Base-by-base conservation (phyloP, 1,140 invertebrate genomes). In the Notospermus geniculatus region DNA sequence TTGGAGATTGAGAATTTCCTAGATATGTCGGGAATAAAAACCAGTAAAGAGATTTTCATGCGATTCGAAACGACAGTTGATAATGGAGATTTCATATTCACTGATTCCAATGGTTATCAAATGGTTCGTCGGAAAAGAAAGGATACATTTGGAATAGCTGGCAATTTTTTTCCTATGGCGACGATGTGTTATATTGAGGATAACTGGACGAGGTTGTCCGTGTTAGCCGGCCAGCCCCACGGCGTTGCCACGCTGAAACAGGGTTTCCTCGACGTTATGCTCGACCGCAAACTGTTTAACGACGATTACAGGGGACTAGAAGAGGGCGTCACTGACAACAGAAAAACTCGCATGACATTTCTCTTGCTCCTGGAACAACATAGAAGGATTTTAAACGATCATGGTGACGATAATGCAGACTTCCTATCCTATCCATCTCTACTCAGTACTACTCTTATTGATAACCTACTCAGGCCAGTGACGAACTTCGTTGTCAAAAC, bases 111-210 rank as follows among this genome's bases (percentile, higher is more conserved):
- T 36, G 32, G 32, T 7, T 36, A 36, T 36, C 32, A 36, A 15
- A 36, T 36, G 32, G 13, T 36, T 36, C 32, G 4, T 36, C 4
- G 32, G 13, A 36, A 36, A 15, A 60, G n/a, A 11, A 32, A 57
- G 27, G 86, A 88, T 45, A 83, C 87, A 58, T 86, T 91, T 58
- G 13, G 13, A 7, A 36, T 36, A 4, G 91, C 93, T 77, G 91
- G 90, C 2, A 94, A 94, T 75, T 91, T 92, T 73, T 94, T 89
- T 74, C 92, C 92, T 0, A 87, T 91, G 2, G 94, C 91, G 0
- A 88, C 87, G 9, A 88, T 88, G 79, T 85, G 88, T 0, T 94
- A 88, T 73, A 88, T 95, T 58, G 88, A 95, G 79, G 92, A 94
- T 69, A 71, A 83, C 0, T 83, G 77, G 25, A 41, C 45, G 13